Base-by-base conservation (phyloP, 2,113 vertebrate species). In the Hydropotes inermis region DNA sequence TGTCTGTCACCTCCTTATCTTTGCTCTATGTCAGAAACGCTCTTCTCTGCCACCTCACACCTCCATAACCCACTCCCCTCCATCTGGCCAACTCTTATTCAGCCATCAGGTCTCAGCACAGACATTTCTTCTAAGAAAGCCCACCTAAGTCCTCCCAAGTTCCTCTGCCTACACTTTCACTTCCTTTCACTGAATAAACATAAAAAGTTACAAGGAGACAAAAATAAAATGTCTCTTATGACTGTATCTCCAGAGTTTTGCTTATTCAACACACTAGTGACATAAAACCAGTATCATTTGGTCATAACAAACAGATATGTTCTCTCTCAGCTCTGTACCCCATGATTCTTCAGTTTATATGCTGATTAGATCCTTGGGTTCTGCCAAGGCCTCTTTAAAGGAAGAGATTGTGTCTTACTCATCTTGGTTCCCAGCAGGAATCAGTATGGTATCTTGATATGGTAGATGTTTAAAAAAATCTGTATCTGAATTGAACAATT, bases 181-280 rank as follows among this genome's bases (percentile, higher is more conserved):
- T 50, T 82, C 52, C 78, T 61, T 88, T 58, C 70, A 60, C 7
- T 27, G 55, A 79, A 81, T 93, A 91, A n/a, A 87, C 10, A n/a
- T 81, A 74, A 92, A 96, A 97, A 88, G 30, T 57, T 13, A 83
- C 43, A 87, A 96, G 10, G 39, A 91, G 54, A 96, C 36, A 95
- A 96, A 90, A 85, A 17, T 61, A 67, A 70, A 92, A 57, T 43
- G 39, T 67, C 19, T 27, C 64, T 58, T 78, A 61, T 47, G 55
- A 95, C 64, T 43, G 0, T 67, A 78, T 89, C 76, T 74, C 57
- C 3, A 3, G 61, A 83, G 23, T 81, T 70, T 89, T 91, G 36
- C 50, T 95, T 84, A 87, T 87, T 83, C 82, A 10, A 16, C 27
- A 16, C 14, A 7, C 7, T 30, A 23, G 43, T 64, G 67, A 82